A percentile compares a stretch with the other conserved stretches of the same genome.
These are phyloP conservation scores for Palaemon carinicauda DNA, from an alignment of 1,140 invertebrate species.

Conservation along the genomic window DNA sequence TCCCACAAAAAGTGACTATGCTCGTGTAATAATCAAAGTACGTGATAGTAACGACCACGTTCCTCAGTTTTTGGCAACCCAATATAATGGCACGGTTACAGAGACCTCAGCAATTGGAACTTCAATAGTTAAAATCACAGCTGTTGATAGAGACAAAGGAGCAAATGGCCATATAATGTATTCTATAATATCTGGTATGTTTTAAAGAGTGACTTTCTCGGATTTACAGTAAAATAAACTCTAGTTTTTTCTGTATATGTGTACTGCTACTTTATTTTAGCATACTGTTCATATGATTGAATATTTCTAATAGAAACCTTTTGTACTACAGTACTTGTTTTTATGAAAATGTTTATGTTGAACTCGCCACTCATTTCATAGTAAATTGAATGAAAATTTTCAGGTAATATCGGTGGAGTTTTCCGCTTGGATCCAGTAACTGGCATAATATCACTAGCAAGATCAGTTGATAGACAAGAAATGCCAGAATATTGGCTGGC, in stretches of 20 bases:
- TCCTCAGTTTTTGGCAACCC: constrained; percentile 80
- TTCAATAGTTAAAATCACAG: constrained; percentile 76
- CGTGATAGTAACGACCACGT: constrained; percentile 90
- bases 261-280: neutral
- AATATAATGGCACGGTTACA: constrained; percentile 76
- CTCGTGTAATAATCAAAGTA: constrained; percentile 79
- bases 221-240: neutral
- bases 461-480: constrained; percentile 81
- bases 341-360: neutral
- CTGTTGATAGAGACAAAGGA: constrained; percentile 83
- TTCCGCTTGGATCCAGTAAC: constrained; percentile 81
- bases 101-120: constrained; percentile 79
- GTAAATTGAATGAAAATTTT: neutral
- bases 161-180: constrained; percentile 82
- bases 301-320: too few species aligned
- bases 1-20: constrained; percentile 84
- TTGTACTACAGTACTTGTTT: too few species aligned
- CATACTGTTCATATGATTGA: constrained; percentile 70
- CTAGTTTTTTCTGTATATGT: too few species aligned
- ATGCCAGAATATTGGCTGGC: constrained; percentile 78
- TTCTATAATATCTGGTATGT: constrained; percentile 77
- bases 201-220: neutral
- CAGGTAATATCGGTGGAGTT: constrained; percentile 56
- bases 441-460: constrained; percentile 80
- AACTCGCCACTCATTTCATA: neutral